Evolutionary conservation across 2,888 invertebrate species (phyloP).

Genomic region (Nysson spinosus): DNA sequence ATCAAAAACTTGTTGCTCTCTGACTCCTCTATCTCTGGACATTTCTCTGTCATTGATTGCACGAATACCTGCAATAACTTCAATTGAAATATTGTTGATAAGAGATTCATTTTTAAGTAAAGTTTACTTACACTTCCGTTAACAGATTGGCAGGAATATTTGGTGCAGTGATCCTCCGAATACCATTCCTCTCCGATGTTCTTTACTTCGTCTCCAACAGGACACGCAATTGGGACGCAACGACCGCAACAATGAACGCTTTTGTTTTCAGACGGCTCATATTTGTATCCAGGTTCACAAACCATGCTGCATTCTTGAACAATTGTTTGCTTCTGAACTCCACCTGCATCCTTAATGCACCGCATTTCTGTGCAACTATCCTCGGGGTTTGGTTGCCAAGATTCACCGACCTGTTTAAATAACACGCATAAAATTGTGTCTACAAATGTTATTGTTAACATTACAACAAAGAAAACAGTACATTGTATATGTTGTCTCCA

Average conservation of each 20-base stretch:
- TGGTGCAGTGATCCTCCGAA: constrained; percentile 82
- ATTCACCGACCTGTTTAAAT: constrained; percentile 56
- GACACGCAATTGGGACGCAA: constrained; percentile 82
- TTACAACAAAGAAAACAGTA: too few species aligned
- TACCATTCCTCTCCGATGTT: constrained; percentile 81
- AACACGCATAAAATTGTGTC: not conserved
- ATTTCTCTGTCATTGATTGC: constrained; percentile 79
- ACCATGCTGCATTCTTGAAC: constrained; percentile 63
- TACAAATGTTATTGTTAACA: too few species aligned
- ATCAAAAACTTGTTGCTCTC: constrained; percentile 81
- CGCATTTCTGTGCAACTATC: constrained; percentile 64
- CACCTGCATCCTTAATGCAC: constrained; percentile 59
- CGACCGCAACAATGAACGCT: constrained; percentile 82
- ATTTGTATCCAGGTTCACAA: constrained; percentile 81
- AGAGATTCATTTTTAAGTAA: not conserved
- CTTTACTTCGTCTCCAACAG: constrained; percentile 78
- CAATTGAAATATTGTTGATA: not conserved
- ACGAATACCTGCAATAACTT: constrained; percentile 79
- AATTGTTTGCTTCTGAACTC: constrained; percentile 51
- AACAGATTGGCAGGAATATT: constrained; percentile 80
- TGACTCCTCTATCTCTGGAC: constrained; percentile 76
- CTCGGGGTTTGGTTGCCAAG: constrained; percentile 63
- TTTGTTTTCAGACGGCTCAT: constrained; percentile 75
- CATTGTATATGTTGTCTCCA: constrained; percentile 66
- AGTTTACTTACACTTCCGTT: constrained; percentile 78